Evolutionary conservation across 2,888 invertebrate genomes (phyloP).

Genomic region (Augochlorella aurata): DNA sequence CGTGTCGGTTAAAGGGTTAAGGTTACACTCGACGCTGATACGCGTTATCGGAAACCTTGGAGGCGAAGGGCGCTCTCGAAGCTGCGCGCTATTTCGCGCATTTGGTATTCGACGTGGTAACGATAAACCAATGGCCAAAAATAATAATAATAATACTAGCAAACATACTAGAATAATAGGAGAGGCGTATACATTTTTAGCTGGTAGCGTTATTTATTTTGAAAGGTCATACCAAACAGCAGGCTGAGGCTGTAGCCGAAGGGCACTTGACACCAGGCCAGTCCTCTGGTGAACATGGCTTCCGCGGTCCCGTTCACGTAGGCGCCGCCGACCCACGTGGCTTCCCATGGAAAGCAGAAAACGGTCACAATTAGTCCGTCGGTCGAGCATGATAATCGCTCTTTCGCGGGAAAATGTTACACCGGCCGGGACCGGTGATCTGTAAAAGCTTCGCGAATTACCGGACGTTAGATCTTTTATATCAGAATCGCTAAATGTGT

Average conservation of each 20-base stretch:
- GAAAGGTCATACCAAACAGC: slow-evolving; percentile 84
- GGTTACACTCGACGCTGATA: slow-evolving; percentile 34
- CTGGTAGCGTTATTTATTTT: neutral
- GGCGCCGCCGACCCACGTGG: slow-evolving; percentile 86
- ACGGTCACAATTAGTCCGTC: slow-evolving; percentile 34
- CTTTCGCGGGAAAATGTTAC: slow-evolving; percentile 50
- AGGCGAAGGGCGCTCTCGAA: neutral
- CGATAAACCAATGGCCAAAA: no score
- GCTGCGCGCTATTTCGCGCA: neutral
- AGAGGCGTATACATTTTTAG: neutral
- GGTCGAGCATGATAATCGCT: slow-evolving; percentile 38
- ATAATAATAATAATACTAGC: no score
- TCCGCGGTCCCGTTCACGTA: slow-evolving; percentile 90
- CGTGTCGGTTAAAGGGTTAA: slow-evolving; percentile 52
- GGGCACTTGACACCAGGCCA: slow-evolving; percentile 88
- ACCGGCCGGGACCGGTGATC: slow-evolving; percentile 27
- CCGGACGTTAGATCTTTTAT: neutral
- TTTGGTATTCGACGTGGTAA: no score
- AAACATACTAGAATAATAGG: no score
- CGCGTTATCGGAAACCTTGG: neutral
- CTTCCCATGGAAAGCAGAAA: slow-evolving; percentile 65
- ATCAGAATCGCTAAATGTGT: no score
- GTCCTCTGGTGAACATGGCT: slow-evolving; percentile 85
- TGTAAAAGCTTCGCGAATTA: slow-evolving; percentile 16
- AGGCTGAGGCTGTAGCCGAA: slow-evolving; percentile 88